A percentile compares a stretch with the other conserved stretches of the same genome.
Conservation (phyloP, 2,113 vertebrate genomes). For the Penelope pileata region DNA sequence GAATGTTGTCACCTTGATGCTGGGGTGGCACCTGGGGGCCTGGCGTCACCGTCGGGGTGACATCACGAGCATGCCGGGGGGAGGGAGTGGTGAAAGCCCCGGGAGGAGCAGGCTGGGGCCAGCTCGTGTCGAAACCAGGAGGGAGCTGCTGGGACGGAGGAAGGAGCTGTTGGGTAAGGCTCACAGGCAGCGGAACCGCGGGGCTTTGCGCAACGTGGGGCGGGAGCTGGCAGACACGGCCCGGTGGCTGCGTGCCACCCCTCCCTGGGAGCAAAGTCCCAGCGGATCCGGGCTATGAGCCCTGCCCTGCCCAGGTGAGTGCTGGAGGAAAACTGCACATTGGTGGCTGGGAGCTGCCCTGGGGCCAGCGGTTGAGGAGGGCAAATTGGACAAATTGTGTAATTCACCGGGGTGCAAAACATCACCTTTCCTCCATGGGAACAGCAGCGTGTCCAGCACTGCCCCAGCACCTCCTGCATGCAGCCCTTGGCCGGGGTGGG, state of each 20-base stretch:
- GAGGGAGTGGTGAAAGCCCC: neutral
- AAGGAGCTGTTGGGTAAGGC: slow-evolving; percentile 58
- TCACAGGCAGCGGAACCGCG: neutral
- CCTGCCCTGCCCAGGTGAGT: neutral
- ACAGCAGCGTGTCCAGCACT: neutral
- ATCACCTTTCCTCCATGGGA: neutral
- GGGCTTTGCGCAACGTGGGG: neutral
- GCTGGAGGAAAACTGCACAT: neutral
- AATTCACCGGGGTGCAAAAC: rapidly evolving
- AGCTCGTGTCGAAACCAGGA: slow-evolving; percentile 28
- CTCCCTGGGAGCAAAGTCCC: neutral
- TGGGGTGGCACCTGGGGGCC: neutral
- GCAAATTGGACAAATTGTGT: neutral
- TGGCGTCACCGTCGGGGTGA: neutral
- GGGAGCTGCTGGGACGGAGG: neutral
- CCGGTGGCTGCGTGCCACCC: rapidly evolving
- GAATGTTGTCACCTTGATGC: neutral
- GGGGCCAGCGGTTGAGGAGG: neutral
- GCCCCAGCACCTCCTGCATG: neutral
- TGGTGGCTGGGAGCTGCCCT: neutral
- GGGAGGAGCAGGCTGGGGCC: neutral
- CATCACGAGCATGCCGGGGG: neutral
- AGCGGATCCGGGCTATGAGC: rapidly evolving
- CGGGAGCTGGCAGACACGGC: neutral
- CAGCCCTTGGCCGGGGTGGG: neutral